These are phyloP conservation scores for Hypselothyrea guttata DNA, from an alignment of 2,888 invertebrate genomes.

Conservation along the genomic window DNA sequence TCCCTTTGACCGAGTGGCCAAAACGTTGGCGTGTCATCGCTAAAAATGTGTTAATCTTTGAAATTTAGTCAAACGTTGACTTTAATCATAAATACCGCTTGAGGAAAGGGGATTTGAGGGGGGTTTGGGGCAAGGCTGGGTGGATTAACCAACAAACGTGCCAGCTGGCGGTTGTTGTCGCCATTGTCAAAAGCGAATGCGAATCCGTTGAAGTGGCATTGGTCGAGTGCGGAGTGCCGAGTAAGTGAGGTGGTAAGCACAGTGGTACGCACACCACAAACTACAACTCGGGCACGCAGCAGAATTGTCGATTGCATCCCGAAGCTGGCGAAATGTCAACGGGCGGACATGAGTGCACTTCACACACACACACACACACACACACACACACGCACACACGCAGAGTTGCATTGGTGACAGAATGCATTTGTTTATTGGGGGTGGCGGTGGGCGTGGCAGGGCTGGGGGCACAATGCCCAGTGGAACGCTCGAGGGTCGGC, in stretches of 20 bases:
- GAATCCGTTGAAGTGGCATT: constrained; percentile 49
- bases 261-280: constrained; percentile 54
- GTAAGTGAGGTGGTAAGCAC: constrained; percentile 1
- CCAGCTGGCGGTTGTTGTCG: constrained; percentile 61
- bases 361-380: constrained; percentile 4
- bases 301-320: constrained; percentile 44
- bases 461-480: constrained; percentile 16
- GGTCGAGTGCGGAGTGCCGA: neutral
- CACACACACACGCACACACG: neutral
- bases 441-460: neutral
- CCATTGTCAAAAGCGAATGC: constrained; percentile 54
- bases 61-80: constrained; percentile 68
- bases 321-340: constrained; percentile 64
- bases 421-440: constrained; percentile 45
- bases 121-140: neutral
- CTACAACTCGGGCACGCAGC: constrained; percentile 73
- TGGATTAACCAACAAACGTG: constrained; percentile 69
- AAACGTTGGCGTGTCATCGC: constrained; percentile 65
- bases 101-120: neutral
- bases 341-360: constrained; percentile 29
- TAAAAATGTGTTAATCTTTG: constrained; percentile 70
- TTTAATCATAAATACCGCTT: constrained; percentile 65
- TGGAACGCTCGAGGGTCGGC: constrained; percentile 45
- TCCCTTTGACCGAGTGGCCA: constrained; percentile 19
- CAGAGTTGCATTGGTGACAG: constrained; percentile 57